Conservation (phyloP, 1,140 invertebrate species). For the Diorhabda elongata region DNA sequence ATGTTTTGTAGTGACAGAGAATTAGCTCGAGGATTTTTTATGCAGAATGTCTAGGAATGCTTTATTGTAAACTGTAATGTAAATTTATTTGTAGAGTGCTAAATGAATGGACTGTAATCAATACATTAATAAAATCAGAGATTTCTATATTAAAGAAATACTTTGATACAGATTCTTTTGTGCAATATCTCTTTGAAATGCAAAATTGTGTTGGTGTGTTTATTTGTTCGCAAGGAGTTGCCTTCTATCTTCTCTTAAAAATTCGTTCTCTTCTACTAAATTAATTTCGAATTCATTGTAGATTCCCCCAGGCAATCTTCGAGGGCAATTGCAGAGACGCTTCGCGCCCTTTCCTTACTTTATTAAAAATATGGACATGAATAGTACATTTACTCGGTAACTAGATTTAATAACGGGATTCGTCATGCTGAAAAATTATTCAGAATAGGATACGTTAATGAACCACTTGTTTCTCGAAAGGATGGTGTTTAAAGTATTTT, state of each 20-base stretch:
- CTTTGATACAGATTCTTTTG: too few species aligned
- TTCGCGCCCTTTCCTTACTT: neutral
- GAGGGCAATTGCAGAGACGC: constrained; percentile 1
- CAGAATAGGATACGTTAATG: neutral
- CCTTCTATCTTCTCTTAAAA: neutral
- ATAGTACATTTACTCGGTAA: constrained; percentile 1
- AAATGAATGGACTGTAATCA: too few species aligned
- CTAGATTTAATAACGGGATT: constrained; percentile 1
- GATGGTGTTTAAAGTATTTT: neutral
- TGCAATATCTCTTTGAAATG: neutral
- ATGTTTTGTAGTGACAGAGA: too few species aligned
- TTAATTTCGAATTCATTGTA: constrained; percentile 3
- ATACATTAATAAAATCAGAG: too few species aligned
- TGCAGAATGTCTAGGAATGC: too few species aligned
- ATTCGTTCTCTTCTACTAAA: constrained; percentile 2
- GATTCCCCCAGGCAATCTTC: constrained; percentile 1
- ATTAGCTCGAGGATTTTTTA: too few species aligned
- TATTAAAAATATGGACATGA: constrained; percentile 3
- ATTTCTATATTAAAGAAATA: too few species aligned
- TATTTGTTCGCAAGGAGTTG: neutral
- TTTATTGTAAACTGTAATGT: too few species aligned
- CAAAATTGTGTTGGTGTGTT: neutral
- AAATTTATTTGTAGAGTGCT: too few species aligned
- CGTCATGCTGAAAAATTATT: constrained; percentile 2
- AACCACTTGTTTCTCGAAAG: neutral